Conservation (phyloP, 2,113 vertebrate species). For the Otolemur garnettii region DNA sequence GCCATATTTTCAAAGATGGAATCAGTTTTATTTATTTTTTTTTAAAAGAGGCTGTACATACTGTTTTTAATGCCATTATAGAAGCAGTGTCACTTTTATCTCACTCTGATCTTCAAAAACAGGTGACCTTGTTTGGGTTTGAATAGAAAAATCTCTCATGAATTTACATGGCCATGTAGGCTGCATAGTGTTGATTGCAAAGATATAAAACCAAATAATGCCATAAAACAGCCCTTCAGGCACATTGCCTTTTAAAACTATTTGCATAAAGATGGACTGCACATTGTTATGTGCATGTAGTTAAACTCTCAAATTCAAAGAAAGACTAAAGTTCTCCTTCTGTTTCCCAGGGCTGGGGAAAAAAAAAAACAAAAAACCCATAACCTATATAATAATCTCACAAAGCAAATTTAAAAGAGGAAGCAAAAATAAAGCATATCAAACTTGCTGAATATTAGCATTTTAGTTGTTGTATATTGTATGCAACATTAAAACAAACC, state of each 20-base stretch:
- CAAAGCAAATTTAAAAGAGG: neutral
- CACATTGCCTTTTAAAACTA: constrained; percentile 62
- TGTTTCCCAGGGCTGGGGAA: neutral
- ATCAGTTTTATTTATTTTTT: neutral
- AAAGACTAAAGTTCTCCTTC: constrained; percentile 56
- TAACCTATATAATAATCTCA: constrained; percentile 24
- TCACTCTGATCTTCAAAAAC: constrained; percentile 71
- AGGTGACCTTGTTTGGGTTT: constrained; percentile 76
- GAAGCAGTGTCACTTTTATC: constrained; percentile 69
- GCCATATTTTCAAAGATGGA: constrained; percentile 45
- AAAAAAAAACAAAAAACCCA: neutral
- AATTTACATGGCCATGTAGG: constrained; percentile 81
- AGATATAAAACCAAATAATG: constrained; percentile 79
- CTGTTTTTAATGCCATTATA: constrained; percentile 43
- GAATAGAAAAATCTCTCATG: constrained; percentile 75
- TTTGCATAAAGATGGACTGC: constrained; percentile 80
- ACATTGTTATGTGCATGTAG: constrained; percentile 67
- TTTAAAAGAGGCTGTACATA: neutral
- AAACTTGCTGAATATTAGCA: neutral
- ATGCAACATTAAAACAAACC: constrained; percentile 4
- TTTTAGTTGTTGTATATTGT: neutral
- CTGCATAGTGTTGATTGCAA: constrained; percentile 72
- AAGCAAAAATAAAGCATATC: constrained; percentile 47
- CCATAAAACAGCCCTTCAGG: constrained; percentile 73
- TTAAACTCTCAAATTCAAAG: constrained; percentile 71